Conservation (phyloP, 2,888 invertebrate genomes). For the Polymixis flavicincta region DNA sequence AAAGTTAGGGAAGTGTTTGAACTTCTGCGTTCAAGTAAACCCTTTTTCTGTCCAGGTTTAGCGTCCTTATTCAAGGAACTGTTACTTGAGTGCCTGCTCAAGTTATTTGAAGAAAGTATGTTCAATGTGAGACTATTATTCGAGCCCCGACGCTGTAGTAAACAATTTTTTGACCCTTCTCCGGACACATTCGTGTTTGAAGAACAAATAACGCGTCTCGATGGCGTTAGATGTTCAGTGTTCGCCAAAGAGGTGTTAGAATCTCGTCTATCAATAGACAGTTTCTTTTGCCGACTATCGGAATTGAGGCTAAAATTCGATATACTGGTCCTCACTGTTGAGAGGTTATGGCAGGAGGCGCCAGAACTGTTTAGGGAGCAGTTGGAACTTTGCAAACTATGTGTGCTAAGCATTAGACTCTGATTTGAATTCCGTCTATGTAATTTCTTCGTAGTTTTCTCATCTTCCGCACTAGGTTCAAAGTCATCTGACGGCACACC, state of each 20-base stretch:
- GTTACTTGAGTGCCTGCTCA: slow-evolving; percentile 91
- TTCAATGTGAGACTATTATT: slow-evolving; percentile 96
- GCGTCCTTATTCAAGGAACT: slow-evolving; percentile 89
- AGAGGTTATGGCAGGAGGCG: slow-evolving; percentile 85
- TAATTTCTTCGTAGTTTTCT: slow-evolving; percentile 86
- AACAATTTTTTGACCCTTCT: slow-evolving; percentile 90
- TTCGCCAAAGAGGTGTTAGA: slow-evolving; percentile 96
- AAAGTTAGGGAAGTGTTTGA: slow-evolving; percentile 97
- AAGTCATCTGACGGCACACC: slow-evolving; percentile 93
- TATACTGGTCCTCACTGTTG: slow-evolving; percentile 85
- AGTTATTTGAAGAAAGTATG: slow-evolving; percentile 88
- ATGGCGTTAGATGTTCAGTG: slow-evolving; percentile 82
- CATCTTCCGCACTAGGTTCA: slow-evolving; percentile 85
- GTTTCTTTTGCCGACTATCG: slow-evolving; percentile 89
- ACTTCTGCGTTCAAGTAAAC: slow-evolving; percentile 95
- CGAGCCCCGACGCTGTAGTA: slow-evolving; percentile 95
- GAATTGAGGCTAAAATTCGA: slow-evolving; percentile 88
- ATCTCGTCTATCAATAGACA: slow-evolving; percentile 95
- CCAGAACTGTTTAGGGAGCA: slow-evolving; percentile 87
- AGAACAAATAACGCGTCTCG: slow-evolving; percentile 86
- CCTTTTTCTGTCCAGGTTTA: slow-evolving; percentile 90
- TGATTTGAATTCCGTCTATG: slow-evolving; percentile 92
- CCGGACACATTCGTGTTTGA: slow-evolving; percentile 86
- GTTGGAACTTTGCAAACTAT: slow-evolving; percentile 90
- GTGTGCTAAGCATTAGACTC: slow-evolving; percentile 90